Evolutionary conservation across 92 coral and sea anemone species (phyloP).

Genomic region (Porites lobata): DNA sequence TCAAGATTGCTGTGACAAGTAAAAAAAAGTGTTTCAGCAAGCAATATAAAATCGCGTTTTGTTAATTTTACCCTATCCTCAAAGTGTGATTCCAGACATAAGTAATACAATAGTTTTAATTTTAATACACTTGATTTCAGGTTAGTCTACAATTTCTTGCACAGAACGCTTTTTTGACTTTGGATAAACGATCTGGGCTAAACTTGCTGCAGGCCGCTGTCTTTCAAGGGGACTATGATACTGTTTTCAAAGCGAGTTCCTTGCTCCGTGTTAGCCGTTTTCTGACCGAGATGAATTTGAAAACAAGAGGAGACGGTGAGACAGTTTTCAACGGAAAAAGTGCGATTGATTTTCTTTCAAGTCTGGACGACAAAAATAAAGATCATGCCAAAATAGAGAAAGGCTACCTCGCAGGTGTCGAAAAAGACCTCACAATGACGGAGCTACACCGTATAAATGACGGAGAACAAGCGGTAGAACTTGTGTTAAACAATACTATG

Average conservation of each 20-base stretch:
- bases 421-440: not conserved
- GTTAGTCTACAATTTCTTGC: not conserved
- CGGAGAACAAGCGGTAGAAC: conserved; percentile 24
- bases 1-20: no score
- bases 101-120: no score
- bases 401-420: not conserved
- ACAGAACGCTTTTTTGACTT: not conserved
- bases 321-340: not conserved
- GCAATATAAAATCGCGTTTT: no score
- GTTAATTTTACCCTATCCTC: no score
- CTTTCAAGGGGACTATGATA: not conserved
- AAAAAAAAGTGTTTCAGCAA: no score
- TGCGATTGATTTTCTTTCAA: not conserved
- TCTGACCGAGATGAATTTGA: not conserved
- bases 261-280: not conserved
- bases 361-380: not conserved
- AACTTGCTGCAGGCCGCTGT: conserved; percentile 28
- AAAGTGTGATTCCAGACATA: no score
- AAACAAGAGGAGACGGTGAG: not conserved
- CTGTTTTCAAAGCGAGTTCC: not conserved
- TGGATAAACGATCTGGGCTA: conserved; percentile 13
- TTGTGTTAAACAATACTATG: not conserved
- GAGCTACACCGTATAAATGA: conserved; percentile 1
- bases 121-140: not conserved
- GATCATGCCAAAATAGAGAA: not conserved